Base-by-base conservation (phyloP, 2,797 vertebrate species). In the Hippopotamyrus pictus region DNA sequence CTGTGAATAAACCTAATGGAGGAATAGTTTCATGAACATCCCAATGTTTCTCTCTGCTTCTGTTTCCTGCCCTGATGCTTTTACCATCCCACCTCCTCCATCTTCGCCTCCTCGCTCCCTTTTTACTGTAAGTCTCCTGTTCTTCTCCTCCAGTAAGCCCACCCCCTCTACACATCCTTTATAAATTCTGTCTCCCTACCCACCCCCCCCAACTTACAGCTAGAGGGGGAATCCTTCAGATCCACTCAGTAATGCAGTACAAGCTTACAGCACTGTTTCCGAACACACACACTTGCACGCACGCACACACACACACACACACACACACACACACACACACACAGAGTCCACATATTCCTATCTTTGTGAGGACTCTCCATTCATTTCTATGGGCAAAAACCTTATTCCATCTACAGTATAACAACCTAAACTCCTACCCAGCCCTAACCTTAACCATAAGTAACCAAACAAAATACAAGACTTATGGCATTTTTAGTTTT, bases 151-250 rank as follows among this genome's bases (percentile, higher is more conserved):
- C 83, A 22, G 22, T 46, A n/a, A 25, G 19, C 65, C 29, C 89
- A 44, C 59, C 22, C 62, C 83, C 44, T 89, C 88, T 88, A 73
- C 92, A 91, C 91, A 93, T 53, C 90, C 62, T 94, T 93, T 93
- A 92, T 50, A 33, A 59, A 37, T 44, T 12, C 86, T 5, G 25
- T 41, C 86, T 12, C 86, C 37, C 22, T 29, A 91, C 89, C 19
- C 90, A 90, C 90, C 90, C 9, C 88, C 88, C 84, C 5, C 86
- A 54, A 46, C 76, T 91, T 51, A 69, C 65, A 73, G 65, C 65
- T 73, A 73, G 91, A 29, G 89, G 25, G 59, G 46, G 57, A 25
- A 89, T 79, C 83, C 88, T 86, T 86, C 54, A 89, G 59, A 86
- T 73, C 85, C 22, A 89, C 25, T 90, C 54, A 88, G 51, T 85